Evolutionary conservation across 2,888 invertebrate genomes (phyloP).

Genomic region (Callyntrura guangdongensis): DNA sequence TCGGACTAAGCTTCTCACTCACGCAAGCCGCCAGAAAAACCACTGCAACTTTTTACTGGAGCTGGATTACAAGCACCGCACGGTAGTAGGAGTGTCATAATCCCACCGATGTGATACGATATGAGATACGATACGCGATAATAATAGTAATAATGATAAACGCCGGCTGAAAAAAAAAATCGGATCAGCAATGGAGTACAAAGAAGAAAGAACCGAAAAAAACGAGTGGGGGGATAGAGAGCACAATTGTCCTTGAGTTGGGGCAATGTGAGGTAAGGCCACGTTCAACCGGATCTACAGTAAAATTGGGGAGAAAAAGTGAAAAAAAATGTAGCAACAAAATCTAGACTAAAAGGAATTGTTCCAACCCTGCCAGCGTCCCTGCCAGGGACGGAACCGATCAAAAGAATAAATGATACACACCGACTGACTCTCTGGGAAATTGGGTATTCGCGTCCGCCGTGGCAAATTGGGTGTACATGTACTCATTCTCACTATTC

Average conservation of each 20-base stretch:
- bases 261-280: background rate
- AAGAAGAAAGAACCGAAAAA: background rate
- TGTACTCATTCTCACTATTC: background rate
- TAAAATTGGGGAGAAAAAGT: background rate
- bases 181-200: background rate
- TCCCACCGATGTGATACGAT: slow-evolving; percentile 29
- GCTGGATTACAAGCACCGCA: background rate
- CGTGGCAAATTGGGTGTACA: background rate
- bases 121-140: slow-evolving; percentile 19
- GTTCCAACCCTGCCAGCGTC: background rate
- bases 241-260: background rate
- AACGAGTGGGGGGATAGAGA: background rate
- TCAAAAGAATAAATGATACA: slow-evolving; percentile 63
- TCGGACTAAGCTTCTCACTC: background rate
- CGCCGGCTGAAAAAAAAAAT: slow-evolving; percentile 16
- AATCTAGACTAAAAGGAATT: background rate
- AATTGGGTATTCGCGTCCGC: background rate
- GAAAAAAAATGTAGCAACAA: background rate
- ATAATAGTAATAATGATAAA: slow-evolving; percentile 16
- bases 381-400: background rate
- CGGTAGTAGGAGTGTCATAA: slow-evolving; percentile 41
- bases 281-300: background rate
- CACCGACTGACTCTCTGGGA: background rate
- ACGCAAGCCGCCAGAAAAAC: background rate
- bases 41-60: slow-evolving; percentile 16